phyloP scores from a whole-genome alignment of 1,140 invertebrate species.

The Berghia stephanieae region DNA sequence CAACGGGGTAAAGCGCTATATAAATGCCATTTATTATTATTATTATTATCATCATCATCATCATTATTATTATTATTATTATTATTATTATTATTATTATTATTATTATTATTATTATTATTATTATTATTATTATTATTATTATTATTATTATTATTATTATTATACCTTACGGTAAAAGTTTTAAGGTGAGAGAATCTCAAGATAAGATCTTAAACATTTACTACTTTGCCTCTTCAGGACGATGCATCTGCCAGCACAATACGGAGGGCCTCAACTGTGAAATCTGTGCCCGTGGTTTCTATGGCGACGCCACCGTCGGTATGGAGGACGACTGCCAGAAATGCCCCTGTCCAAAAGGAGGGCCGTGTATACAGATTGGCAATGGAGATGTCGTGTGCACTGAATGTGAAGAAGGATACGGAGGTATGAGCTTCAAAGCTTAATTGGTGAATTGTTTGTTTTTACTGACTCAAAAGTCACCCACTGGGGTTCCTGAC shows the following conservation, averaged over 20 bases:
- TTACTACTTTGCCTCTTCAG: slow-evolving; percentile 70
- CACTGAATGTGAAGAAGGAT: slow-evolving; percentile 91
- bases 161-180: too few relatives aligned
- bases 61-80: too few relatives aligned
- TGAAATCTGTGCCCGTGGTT: slow-evolving; percentile 90
- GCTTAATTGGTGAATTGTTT: background rate
- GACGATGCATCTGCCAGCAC: slow-evolving; percentile 95
- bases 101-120: too few relatives aligned
- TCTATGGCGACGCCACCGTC: slow-evolving; percentile 90
- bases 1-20: too few relatives aligned
- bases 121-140: too few relatives aligned
- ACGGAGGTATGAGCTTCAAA: slow-evolving; percentile 75
- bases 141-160: too few relatives aligned
- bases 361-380: slow-evolving; percentile 90
- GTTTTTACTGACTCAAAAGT: background rate
- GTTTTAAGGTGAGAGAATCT: too few relatives aligned
- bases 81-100: too few relatives aligned
- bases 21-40: too few relatives aligned
- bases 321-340: slow-evolving; percentile 90
- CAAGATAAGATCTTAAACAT: too few relatives aligned
- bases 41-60: too few relatives aligned
- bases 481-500: background rate
- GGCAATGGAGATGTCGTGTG: slow-evolving; percentile 84
- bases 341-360: slow-evolving; percentile 92
- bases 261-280: slow-evolving; percentile 97